These are phyloP conservation scores for Bombycilla garrulus DNA, from an alignment of 2,113 vertebrate genomes.

Conservation along the genomic window DNA sequence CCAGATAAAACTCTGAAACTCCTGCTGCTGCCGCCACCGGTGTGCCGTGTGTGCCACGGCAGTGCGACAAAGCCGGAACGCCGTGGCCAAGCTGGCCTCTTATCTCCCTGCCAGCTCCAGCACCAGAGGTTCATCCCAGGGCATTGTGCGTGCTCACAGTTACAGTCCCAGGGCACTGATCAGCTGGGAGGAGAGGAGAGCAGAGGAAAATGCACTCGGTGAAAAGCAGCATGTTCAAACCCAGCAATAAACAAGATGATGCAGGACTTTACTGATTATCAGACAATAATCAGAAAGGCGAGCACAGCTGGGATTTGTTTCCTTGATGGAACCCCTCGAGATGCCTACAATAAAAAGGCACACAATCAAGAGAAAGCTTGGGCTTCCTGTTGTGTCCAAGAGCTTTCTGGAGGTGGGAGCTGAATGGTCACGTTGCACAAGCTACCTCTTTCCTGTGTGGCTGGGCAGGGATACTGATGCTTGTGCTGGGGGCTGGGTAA, in stretches of 20 bases:
- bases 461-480: rapidly evolving
- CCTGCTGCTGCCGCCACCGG: rapidly evolving
- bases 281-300: not conserved
- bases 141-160: rapidly evolving
- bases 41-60: rapidly evolving
- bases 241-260: not conserved
- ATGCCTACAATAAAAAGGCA: not conserved
- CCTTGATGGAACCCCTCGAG: not conserved
- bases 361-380: not conserved
- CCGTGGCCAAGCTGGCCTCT: rapidly evolving
- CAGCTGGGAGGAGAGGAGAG: not conserved
- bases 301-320: not conserved
- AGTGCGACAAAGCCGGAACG: rapidly evolving
- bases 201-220: rapidly evolving
- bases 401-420: not conserved
- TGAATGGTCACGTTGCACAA: not conserved
- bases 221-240: not conserved
- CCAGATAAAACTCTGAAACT: not conserved
- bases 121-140: not conserved
- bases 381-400: not conserved
- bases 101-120: not conserved
- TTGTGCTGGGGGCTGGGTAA: not conserved
- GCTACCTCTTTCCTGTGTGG: not conserved
- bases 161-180: not conserved
- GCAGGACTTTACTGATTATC: not conserved